Percentiles rank a stretch among this genome's conserved stretches.
Evolutionary conservation across 2,888 invertebrate genomes (phyloP).

Genomic region (Amphimallon solstitiale): DNA sequence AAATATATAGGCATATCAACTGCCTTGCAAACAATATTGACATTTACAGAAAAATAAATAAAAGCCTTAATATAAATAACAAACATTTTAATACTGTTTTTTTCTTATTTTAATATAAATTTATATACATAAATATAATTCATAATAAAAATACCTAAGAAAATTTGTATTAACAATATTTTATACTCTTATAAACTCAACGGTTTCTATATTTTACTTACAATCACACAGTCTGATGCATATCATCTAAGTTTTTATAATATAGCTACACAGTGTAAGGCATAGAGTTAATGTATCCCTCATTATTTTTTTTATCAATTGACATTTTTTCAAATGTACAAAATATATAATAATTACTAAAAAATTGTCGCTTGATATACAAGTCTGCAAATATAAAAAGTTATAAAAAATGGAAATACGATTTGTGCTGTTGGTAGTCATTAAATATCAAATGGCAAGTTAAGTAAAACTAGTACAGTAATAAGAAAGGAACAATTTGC

Average conservation of each 20-base stretch:
- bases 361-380: constrained; percentile 12
- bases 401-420: constrained; percentile 22
- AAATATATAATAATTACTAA: neutral
- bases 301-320: constrained; percentile 30
- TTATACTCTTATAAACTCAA: constrained; percentile 54
- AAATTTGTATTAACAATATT: constrained; percentile 47
- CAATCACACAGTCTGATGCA: constrained; percentile 56
- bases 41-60: constrained; percentile 11
- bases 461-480: constrained; percentile 18
- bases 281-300: constrained; percentile 21
- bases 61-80: constrained; percentile 37
- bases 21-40: too few species aligned
- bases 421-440: constrained; percentile 26
- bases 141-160: constrained; percentile 48
- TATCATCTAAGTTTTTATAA: constrained; percentile 18
- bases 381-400: constrained; percentile 1
- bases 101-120: constrained; percentile 40
- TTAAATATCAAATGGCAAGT: constrained; percentile 30
- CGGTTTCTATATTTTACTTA: constrained; percentile 44
- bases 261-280: constrained; percentile 31
- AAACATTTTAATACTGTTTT: constrained; percentile 51
- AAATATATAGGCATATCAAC: too few species aligned
- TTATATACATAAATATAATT: constrained; percentile 53
- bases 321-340: constrained; percentile 1
- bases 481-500: constrained; percentile 23